Conservation (phyloP, 2,113 vertebrate genomes). For the Sarotherodon lohbergeri region DNA sequence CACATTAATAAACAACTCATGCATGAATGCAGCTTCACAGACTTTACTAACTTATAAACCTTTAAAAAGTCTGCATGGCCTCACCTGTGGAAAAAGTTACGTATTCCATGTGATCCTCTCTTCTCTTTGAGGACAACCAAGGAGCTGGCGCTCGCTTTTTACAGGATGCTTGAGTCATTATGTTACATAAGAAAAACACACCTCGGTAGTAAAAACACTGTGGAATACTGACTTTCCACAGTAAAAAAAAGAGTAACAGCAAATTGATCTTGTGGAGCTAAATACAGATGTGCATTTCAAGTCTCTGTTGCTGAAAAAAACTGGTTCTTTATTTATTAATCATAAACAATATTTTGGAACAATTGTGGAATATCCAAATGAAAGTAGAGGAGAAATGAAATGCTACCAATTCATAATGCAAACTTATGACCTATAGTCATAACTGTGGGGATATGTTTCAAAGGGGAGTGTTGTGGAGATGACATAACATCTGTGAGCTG, state of each 20-base stretch:
- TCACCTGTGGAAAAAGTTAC: neutral
- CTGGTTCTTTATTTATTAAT: neutral
- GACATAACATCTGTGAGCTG: neutral
- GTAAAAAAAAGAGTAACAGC: conserved; percentile 20
- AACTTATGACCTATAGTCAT: neutral
- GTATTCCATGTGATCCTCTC: neutral
- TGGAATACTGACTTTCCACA: conserved; percentile 9
- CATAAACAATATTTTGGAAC: neutral
- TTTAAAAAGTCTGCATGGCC: neutral
- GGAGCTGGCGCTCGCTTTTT: neutral
- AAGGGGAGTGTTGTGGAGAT: neutral
- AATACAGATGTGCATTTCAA: conserved; percentile 18
- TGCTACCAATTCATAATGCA: neutral
- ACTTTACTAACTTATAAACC: neutral
- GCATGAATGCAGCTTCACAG: neutral
- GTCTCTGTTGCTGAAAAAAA: neutral
- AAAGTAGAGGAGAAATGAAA: neutral
- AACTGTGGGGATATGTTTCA: neutral
- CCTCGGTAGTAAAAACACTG: conserved; percentile 16
- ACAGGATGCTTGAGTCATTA: conserved; percentile 8
- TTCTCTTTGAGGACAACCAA: neutral
- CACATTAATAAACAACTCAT: neutral
- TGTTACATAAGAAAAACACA: conserved; percentile 41
- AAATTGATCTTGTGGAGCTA: conserved; percentile 5
- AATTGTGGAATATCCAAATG: neutral